A percentile compares a stretch with the other conserved stretches of the same genome.
phyloP scores from a whole-genome alignment of 2,888 invertebrate species.

The Hecatera dysodea region DNA sequence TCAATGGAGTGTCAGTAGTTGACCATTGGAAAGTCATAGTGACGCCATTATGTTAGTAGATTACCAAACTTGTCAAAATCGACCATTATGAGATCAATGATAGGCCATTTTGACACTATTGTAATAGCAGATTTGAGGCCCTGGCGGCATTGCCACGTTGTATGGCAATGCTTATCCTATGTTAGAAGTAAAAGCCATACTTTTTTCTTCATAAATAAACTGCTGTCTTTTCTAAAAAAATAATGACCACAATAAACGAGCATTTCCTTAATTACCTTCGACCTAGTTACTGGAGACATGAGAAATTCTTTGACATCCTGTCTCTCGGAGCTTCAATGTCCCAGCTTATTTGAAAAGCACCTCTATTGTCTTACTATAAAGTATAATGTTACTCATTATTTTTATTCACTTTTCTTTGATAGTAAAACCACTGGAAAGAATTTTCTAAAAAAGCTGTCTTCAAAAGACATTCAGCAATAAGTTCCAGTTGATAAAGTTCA shows the following conservation, averaged over 20 bases:
- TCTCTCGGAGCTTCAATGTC: not conserved
- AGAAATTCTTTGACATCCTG: not conserved
- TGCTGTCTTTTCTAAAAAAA: not conserved
- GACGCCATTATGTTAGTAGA: too few species aligned
- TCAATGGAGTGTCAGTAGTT: too few species aligned
- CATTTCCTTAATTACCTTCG: not conserved
- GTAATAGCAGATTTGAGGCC: too few species aligned
- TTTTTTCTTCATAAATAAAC: not conserved
- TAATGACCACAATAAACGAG: not conserved
- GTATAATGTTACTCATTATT: constrained; percentile 43
- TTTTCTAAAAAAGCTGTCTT: constrained; percentile 14
- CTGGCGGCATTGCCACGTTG: too few species aligned
- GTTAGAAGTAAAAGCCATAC: too few species aligned
- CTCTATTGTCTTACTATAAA: constrained; percentile 29
- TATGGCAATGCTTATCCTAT: too few species aligned
- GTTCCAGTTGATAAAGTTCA: not conserved
- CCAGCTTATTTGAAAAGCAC: constrained; percentile 5
- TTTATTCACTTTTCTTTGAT: constrained; percentile 29
- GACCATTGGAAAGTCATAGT: too few species aligned
- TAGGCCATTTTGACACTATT: too few species aligned
- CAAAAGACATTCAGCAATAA: constrained; percentile 10
- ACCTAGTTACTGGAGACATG: not conserved
- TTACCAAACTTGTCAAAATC: too few species aligned
- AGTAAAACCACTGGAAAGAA: constrained; percentile 8
- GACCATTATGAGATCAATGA: too few species aligned